Evolutionary conservation across 1,140 invertebrate species (phyloP).

Genomic region (Meloidogyne exigua): DNA sequence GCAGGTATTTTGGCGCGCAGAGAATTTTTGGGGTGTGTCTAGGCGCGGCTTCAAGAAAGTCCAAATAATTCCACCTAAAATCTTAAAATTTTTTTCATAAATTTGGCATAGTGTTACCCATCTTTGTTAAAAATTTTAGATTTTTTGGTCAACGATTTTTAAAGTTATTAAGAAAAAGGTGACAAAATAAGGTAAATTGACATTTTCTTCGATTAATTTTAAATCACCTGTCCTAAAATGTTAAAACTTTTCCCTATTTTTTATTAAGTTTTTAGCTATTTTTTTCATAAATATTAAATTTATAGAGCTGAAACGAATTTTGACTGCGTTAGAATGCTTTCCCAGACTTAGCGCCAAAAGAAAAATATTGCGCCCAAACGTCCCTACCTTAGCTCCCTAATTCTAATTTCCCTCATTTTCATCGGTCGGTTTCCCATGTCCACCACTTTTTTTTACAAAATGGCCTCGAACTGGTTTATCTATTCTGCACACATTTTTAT

Average conservation of each 20-base stretch:
- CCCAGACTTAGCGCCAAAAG: too few species aligned
- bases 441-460: not conserved
- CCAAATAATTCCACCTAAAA: not conserved
- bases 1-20: not conserved
- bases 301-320: too few species aligned
- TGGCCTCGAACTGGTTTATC: not conserved
- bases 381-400: not conserved
- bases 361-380: not conserved
- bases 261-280: too few species aligned
- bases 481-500: not conserved
- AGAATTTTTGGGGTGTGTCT: too few species aligned
- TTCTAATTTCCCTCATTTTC: not conserved
- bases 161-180: not conserved
- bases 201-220: too few species aligned
- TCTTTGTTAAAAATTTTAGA: not conserved
- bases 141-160: not conserved
- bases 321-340: too few species aligned
- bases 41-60: not conserved
- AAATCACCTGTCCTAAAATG: too few species aligned
- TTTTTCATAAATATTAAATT: too few species aligned
- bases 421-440: not conserved
- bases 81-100: not conserved
- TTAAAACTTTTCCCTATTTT: too few species aligned
- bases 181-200: not conserved
- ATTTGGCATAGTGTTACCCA: not conserved